Conservation (phyloP, 2,113 vertebrate species). For the Poeciliopsis retropinna region DNA sequence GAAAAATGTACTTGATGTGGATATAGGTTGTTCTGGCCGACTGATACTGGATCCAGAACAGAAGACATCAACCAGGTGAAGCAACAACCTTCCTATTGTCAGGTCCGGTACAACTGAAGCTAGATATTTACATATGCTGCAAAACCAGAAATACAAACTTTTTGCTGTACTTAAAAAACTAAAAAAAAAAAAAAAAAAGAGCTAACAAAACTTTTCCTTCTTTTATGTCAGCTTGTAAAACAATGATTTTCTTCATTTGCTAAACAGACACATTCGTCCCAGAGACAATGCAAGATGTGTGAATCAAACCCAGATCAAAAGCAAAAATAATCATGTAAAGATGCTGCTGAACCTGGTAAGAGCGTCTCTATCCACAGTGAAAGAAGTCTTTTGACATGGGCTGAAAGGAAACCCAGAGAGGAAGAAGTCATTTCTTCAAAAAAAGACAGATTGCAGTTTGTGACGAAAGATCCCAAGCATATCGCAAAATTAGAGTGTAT, state of each 20-base stretch:
- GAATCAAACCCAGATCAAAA: background rate
- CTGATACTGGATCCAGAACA: background rate
- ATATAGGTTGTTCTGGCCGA: background rate
- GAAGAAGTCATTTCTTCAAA: background rate
- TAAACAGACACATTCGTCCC: too few species aligned
- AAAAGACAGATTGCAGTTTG: background rate
- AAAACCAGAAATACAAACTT: background rate
- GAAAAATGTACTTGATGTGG: background rate
- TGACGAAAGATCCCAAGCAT: background rate
- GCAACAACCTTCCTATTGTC: background rate
- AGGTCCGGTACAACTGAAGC: background rate
- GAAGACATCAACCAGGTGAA: background rate
- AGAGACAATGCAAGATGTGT: background rate
- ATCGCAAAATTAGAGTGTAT: background rate
- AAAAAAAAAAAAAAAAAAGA: background rate
- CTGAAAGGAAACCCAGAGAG: background rate
- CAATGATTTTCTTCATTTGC: background rate
- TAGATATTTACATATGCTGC: background rate
- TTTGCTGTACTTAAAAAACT: too few species aligned
- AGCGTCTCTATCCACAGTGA: background rate
- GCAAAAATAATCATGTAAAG: too few species aligned
- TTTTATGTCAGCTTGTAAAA: background rate
- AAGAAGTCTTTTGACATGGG: background rate
- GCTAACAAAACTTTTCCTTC: background rate
- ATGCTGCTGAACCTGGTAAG: background rate